phyloP scores from a whole-genome alignment of 2,888 invertebrate species.

The Coecobrya sp. region DNA sequence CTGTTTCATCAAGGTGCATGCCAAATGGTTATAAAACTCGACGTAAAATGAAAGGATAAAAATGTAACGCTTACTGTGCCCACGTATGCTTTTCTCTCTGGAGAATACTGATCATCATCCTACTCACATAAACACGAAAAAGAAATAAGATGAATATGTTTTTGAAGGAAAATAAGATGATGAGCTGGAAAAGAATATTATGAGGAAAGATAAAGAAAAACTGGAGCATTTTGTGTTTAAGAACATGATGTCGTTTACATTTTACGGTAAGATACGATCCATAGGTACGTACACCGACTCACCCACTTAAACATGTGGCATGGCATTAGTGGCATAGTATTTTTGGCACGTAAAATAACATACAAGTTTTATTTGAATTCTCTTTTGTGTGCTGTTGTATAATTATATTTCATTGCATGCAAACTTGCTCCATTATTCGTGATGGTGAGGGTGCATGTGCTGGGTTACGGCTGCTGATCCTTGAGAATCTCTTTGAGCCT shows the following conservation, averaged over 20 bases:
- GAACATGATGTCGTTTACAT: neutral
- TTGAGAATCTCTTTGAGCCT: slow-evolving; percentile 26
- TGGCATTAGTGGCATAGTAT: slow-evolving; percentile 29
- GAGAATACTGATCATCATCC: neutral
- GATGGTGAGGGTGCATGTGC: neutral
- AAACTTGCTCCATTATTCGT: neutral
- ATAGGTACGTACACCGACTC: neutral
- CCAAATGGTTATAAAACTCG: slow-evolving; percentile 32
- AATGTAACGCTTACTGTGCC: neutral
- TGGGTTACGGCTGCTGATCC: slow-evolving; percentile 24
- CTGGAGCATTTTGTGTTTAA: neutral
- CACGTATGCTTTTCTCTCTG: neutral
- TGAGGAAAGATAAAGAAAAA: neutral
- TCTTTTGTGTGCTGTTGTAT: slow-evolving; percentile 1
- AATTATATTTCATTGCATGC: slow-evolving; percentile 12
- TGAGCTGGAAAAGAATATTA: slow-evolving; percentile 4
- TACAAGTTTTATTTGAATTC: slow-evolving; percentile 27
- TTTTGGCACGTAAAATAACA: slow-evolving; percentile 40
- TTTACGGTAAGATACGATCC: neutral
- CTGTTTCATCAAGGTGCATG: slow-evolving; percentile 21
- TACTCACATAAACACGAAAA: neutral
- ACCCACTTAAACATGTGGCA: slow-evolving; percentile 2
- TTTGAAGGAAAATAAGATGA: neutral
- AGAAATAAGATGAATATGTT: neutral
- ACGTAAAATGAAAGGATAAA: neutral